These are phyloP conservation scores for Anodontia alba DNA, from an alignment of 2,888 invertebrate genomes.

Conservation along the genomic window DNA sequence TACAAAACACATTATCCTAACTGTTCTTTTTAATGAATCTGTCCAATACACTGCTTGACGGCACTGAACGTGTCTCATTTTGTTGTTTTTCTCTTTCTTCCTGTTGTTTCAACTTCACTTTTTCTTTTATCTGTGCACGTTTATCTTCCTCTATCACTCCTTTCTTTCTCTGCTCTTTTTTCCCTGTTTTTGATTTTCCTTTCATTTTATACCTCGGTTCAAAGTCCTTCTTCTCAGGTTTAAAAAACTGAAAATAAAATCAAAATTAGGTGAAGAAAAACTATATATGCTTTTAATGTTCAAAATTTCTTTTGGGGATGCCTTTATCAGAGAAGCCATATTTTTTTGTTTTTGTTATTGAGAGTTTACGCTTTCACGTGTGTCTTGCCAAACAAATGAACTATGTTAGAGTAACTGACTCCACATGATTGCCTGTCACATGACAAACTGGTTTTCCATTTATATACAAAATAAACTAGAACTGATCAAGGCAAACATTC, in stretches of 20 bases:
- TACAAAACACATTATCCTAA: background rate
- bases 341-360: too few species aligned
- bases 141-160: constrained; percentile 74
- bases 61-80: constrained; percentile 42
- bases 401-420: too few species aligned
- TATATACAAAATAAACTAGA: too few species aligned
- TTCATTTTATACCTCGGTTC: constrained; percentile 92
- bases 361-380: too few species aligned
- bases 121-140: constrained; percentile 58
- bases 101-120: constrained; percentile 60
- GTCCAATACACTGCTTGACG: constrained; percentile 66
- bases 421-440: too few species aligned
- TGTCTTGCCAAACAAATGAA: too few species aligned
- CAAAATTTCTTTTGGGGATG: background rate
- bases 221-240: constrained; percentile 91
- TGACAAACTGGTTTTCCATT: too few species aligned
- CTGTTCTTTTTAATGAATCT: constrained; percentile 68
- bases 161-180: constrained; percentile 77
- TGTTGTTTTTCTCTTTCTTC: constrained; percentile 45
- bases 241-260: constrained; percentile 88
- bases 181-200: constrained; percentile 79
- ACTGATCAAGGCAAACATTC: too few species aligned
- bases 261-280: too few species aligned
- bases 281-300: background rate
- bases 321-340: too few species aligned